A percentile compares a stretch with the other conserved stretches of the same genome.
phyloP scores from a whole-genome alignment of 2,888 invertebrate genomes.

The Cephus rjabovi region DNA sequence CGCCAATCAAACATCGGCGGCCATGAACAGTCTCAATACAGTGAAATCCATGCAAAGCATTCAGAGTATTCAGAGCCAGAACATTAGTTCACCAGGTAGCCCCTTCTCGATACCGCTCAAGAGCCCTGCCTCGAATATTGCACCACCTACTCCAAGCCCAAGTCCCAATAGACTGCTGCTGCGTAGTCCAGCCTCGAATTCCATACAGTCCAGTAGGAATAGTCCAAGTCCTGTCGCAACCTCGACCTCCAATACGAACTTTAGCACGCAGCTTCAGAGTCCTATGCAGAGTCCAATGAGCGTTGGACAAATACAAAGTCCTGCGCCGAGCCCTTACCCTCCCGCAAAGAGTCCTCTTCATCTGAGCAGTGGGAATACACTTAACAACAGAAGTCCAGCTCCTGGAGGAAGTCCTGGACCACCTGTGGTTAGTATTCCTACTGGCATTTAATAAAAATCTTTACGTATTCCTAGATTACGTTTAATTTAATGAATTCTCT shows the following conservation, averaged over 20 bases:
- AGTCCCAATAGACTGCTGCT: slow-evolving; percentile 62
- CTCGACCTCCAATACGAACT: slow-evolving; percentile 53
- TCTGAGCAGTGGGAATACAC: slow-evolving; percentile 48
- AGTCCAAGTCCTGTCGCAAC: slow-evolving; percentile 62
- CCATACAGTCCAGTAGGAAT: slow-evolving; percentile 61
- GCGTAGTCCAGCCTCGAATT: slow-evolving; percentile 63
- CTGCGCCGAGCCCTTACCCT: slow-evolving; percentile 63
- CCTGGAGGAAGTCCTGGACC: slow-evolving; percentile 65
- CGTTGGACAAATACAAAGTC: slow-evolving; percentile 63
- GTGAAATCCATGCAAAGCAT: slow-evolving; percentile 59
- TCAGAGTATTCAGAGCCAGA: slow-evolving; percentile 54
- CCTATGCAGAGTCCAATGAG: slow-evolving; percentile 65
- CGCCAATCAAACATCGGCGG: slow-evolving; percentile 36
- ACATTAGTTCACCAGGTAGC: slow-evolving; percentile 61
- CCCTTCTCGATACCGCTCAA: slow-evolving; percentile 64
- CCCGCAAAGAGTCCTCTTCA: slow-evolving; percentile 64
- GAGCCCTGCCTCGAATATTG: slow-evolving; percentile 63
- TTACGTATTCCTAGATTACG: background rate
- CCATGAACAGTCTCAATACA: slow-evolving; percentile 45
- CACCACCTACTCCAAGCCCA: slow-evolving; percentile 64
- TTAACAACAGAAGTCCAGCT: slow-evolving; percentile 62
- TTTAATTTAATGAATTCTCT: background rate
- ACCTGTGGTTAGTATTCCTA: slow-evolving; percentile 53
- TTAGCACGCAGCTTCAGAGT: slow-evolving; percentile 62
- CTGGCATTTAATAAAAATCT: background rate